A percentile compares a stretch with the other conserved stretches of the same genome.
These are phyloP conservation scores for Calidris pugnax DNA, from an alignment of 2,113 vertebrate genomes.

Conservation along the genomic window DNA sequence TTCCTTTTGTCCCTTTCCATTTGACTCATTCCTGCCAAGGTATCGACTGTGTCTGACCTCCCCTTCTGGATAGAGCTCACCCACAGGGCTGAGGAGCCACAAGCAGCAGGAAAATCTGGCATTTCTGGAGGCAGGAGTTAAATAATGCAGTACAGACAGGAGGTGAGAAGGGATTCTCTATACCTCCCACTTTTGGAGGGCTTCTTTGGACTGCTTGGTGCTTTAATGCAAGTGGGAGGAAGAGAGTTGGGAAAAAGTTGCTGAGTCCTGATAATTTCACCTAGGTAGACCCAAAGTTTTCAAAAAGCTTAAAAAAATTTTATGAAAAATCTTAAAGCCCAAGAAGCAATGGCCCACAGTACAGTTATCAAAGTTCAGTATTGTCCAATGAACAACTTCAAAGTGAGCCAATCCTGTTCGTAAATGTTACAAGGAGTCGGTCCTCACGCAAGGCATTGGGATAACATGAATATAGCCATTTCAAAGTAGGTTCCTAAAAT, in stretches of 20 bases:
- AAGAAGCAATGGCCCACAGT: background rate
- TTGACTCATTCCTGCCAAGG: background rate
- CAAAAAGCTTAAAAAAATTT: background rate
- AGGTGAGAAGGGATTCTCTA: background rate
- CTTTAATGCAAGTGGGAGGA: background rate
- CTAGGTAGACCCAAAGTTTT: background rate
- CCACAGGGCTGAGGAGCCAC: background rate
- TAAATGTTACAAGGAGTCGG: background rate
- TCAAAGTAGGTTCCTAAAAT: background rate
- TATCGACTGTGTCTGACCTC: background rate
- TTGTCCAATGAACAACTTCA: background rate
- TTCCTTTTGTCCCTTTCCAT: constrained; percentile 6
- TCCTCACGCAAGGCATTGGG: background rate
- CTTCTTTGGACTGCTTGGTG: background rate
- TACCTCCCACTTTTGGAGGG: background rate
- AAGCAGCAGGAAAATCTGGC: background rate
- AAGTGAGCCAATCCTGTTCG: background rate
- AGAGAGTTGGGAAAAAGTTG: background rate
- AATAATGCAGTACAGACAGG: background rate
- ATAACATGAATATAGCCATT: background rate
- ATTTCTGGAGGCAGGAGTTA: background rate
- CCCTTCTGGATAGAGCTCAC: background rate
- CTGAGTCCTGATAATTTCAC: background rate
- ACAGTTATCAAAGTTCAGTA: background rate
- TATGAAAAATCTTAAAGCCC: background rate